Conservation (phyloP, 53 echinoderm and acorn worm genomes). For the Holothuria scabra region DNA sequence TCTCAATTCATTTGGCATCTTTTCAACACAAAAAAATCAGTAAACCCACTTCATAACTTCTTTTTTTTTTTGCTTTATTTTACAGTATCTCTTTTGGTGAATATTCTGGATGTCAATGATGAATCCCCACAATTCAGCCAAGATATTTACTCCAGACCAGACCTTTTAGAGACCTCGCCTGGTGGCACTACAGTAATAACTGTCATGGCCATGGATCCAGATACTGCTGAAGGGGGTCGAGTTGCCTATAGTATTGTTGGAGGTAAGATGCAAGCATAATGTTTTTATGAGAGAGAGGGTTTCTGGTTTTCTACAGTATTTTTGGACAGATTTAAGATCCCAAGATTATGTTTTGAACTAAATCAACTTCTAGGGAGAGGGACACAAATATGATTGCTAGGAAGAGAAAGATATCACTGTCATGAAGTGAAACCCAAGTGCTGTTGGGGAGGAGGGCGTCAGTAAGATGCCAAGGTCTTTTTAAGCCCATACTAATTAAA, state of each 20-base stretch:
- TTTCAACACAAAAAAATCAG: no score
- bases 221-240: conserved; percentile 69
- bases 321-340: no score
- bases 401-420: no score
- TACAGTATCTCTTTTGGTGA: conserved; percentile 76
- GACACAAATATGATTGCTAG: no score
- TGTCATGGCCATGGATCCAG: conserved; percentile 78
- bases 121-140: conserved; percentile 83
- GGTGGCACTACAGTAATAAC: conserved; percentile 65
- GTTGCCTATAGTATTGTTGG: conserved; percentile 61
- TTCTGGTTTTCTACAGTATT: no score
- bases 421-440: no score
- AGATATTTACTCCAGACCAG: conserved; percentile 76
- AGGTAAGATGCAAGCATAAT: not conserved
- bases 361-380: no score
- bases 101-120: conserved; percentile 84
- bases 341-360: not conserved
- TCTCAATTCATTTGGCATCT: no score
- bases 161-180: conserved; percentile 75
- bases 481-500: no score
- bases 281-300: not conserved
- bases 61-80: not conserved
- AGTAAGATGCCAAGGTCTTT: no score
- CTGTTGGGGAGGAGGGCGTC: no score
- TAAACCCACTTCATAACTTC: no score